Conservation (phyloP, 2,888 invertebrate species). For the Synanthedon myopaeformis region DNA sequence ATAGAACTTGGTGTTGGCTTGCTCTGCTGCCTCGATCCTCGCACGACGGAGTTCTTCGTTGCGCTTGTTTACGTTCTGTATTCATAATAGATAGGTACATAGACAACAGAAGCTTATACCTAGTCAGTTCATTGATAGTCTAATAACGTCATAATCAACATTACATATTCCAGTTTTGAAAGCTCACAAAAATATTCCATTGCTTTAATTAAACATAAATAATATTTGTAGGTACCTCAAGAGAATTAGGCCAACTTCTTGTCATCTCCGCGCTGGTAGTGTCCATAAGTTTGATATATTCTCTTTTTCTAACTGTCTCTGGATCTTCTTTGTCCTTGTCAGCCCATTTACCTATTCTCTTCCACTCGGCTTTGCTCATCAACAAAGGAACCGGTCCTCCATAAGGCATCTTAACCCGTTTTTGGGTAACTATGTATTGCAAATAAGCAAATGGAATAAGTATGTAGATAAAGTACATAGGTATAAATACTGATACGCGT, state of each 20-base stretch:
- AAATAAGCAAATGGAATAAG: not conserved
- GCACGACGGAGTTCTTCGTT: slow-evolving; percentile 48
- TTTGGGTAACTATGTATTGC: not conserved
- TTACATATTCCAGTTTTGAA: too few relatives aligned
- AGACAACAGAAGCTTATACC: not conserved
- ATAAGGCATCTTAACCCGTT: slow-evolving; percentile 1
- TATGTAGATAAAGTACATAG: not conserved
- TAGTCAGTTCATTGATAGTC: too few relatives aligned
- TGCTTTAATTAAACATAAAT: too few relatives aligned
- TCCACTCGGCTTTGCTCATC: slow-evolving; percentile 39
- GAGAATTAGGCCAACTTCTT: slow-evolving; percentile 53
- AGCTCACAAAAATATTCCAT: not conserved
- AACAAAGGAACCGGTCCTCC: slow-evolving; percentile 24
- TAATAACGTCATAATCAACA: too few relatives aligned
- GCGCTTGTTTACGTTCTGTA: slow-evolving; percentile 55
- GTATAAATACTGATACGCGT: not conserved
- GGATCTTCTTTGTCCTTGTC: slow-evolving; percentile 31
- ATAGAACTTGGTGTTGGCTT: slow-evolving; percentile 48
- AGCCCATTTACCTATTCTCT: slow-evolving; percentile 38
- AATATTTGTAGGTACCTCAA: slow-evolving; percentile 26
- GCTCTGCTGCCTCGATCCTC: slow-evolving; percentile 38
- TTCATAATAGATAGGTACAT: not conserved
- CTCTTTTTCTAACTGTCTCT: slow-evolving; percentile 30
- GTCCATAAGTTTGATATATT: slow-evolving; percentile 35
- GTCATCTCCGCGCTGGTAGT: slow-evolving; percentile 43